Evolutionary conservation across 2,797 vertebrate genomes (phyloP).

Genomic region (Paguma larvata): DNA sequence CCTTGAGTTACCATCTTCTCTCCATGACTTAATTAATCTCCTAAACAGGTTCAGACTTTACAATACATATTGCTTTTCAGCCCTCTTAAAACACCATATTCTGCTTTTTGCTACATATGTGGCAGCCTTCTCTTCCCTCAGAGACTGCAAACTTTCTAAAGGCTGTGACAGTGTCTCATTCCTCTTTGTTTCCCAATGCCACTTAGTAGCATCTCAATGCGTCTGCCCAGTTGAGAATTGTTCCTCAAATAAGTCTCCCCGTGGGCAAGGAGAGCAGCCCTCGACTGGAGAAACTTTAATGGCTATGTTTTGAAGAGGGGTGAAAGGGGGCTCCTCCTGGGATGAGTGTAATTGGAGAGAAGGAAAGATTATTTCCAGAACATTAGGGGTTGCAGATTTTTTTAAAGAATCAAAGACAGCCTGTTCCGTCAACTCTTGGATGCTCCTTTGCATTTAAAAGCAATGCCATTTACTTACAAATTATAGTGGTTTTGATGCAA

Average conservation of each 20-base stretch:
- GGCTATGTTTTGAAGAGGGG: constrained; percentile 82
- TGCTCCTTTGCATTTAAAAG: constrained; percentile 87
- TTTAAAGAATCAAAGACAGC: constrained; percentile 86
- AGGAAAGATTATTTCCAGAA: constrained; percentile 85
- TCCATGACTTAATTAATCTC: not conserved
- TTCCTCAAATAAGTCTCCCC: constrained; percentile 7
- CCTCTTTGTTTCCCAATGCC: not conserved
- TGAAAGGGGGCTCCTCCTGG: constrained; percentile 72
- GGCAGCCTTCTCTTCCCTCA: not conserved
- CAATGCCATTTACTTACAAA: constrained; percentile 88
- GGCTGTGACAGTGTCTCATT: not conserved
- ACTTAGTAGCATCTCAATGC: not conserved
- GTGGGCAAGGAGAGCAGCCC: not conserved
- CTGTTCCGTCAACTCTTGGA: constrained; percentile 84
- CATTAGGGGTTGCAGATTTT: constrained; percentile 68
- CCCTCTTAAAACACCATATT: not conserved
- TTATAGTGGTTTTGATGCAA: constrained; percentile 87
- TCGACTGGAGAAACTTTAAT: constrained; percentile 56
- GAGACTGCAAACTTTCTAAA: not conserved
- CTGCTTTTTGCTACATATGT: not conserved
- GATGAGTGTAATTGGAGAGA: constrained; percentile 80
- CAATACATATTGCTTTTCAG: not conserved
- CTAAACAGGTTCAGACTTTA: not conserved
- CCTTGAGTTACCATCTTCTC: not conserved
- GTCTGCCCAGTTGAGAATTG: not conserved